phyloP scores from a whole-genome alignment of 2,113 vertebrate species.

The Dascyllus trimaculatus region DNA sequence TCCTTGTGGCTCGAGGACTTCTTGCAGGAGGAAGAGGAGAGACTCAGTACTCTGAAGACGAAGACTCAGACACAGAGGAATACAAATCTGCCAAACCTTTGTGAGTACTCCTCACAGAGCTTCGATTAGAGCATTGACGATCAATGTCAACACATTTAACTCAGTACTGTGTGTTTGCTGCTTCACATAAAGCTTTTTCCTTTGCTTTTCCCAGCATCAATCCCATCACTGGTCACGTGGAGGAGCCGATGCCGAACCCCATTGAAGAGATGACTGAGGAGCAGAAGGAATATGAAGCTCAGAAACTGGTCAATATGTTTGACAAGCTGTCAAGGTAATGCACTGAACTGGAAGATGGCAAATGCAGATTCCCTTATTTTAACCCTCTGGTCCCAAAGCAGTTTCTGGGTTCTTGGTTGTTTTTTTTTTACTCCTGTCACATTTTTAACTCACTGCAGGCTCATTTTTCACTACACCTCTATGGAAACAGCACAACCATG shows the following conservation, averaged over 20 bases:
- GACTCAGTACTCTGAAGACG: slow-evolving; percentile 96
- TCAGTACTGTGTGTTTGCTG: background rate
- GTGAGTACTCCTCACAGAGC: slow-evolving; percentile 69
- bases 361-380: background rate
- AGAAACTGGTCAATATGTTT: slow-evolving; percentile 97
- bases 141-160: background rate
- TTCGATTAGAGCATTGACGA: background rate
- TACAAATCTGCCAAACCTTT: slow-evolving; percentile 95
- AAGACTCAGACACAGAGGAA: slow-evolving; percentile 98
- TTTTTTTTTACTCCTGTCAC: too few species aligned
- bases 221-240: slow-evolving; percentile 96
- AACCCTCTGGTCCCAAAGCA: too few species aligned
- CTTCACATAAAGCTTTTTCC: background rate
- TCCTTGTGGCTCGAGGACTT: slow-evolving; percentile 93
- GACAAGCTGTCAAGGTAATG: slow-evolving; percentile 95
- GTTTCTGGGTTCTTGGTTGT: background rate
- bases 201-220: slow-evolving; percentile 89
- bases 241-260: slow-evolving; percentile 95
- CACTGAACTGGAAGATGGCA: background rate
- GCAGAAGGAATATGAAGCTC: slow-evolving; percentile 98
- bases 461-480: too few species aligned
- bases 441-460: too few species aligned
- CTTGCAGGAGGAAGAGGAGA: slow-evolving; percentile 95
- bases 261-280: slow-evolving; percentile 99
- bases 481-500: too few species aligned